Evolutionary conservation across 2,113 vertebrate genomes (phyloP), one percentile per base, ranked within the genome.

Genomic region (Heliornis fulica): DNA sequence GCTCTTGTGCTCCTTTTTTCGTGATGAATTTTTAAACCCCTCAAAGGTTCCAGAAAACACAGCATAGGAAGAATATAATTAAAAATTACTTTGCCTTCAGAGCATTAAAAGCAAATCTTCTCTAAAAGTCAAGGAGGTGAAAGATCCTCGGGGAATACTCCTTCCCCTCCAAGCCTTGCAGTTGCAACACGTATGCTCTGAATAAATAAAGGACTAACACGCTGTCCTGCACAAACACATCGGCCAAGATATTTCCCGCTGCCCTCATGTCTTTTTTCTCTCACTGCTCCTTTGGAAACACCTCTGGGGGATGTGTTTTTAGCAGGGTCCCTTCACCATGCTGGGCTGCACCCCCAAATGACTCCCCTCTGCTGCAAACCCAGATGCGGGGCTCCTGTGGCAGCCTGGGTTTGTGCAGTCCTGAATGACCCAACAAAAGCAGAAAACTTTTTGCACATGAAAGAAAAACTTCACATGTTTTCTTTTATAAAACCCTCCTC

Each of bases 11-110:
- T 95, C 40, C 66, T 86, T n/a, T 46, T 36, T 34, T 21, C 16
- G 13, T n/a, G 41, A 86, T 38, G 59, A 76, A 89, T 87, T 93
- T 93, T 93, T 89, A 87, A 96, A 63, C 41, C 60, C 56, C 48
- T 83, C 46, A 17, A 61, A 15, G 11, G 20, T 72, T 77, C 53
- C 93, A 82, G 64, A 88, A 93, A 85, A 64, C 32, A 38, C 29
- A 50, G 48, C 16, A 45, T 18, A 72, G 38, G 41, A 90, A 94
- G 68, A 21, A 34, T 23, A 60, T 40, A 83, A 80, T 82, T 53
- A 93, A 96, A 90, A 85, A 59, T 3, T 2, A 13, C 40, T 72
- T 19, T 41, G 72, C 59, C 53, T 89, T 89, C 26, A 60, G 25
- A 89, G 69, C 85, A 76, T 71, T 78, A 60, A 78, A 72, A 93